A percentile compares a stretch with the other conserved stretches of the same genome.
These are phyloP conservation scores for Odontamblyopus rebecca DNA, from an alignment of 2,797 vertebrate species.

Conservation along the genomic window DNA sequence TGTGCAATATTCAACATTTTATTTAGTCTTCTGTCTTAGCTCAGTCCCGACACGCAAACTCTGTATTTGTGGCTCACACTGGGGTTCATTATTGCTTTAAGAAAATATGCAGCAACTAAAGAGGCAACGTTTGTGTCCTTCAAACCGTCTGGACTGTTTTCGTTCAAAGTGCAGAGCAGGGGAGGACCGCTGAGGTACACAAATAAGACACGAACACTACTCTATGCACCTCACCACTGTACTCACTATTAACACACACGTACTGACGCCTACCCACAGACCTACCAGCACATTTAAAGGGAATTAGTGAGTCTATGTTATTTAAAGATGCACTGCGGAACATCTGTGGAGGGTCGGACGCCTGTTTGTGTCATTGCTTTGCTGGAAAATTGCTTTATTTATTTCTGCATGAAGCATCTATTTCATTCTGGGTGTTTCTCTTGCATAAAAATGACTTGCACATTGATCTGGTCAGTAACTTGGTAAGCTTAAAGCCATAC, in stretches of 20 bases:
- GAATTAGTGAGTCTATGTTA: slow-evolving; percentile 29
- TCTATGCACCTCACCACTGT: slow-evolving; percentile 31
- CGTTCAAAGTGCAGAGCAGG: slow-evolving; percentile 46
- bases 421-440: too few species aligned
- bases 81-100: slow-evolving; percentile 65
- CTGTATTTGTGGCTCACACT: slow-evolving; percentile 7
- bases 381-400: too few species aligned
- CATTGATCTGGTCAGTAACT: too few species aligned
- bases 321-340: background rate
- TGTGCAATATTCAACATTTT: background rate
- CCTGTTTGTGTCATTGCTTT: too few species aligned
- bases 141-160: background rate
- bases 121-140: background rate
- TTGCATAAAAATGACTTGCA: too few species aligned
- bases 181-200: slow-evolving; percentile 46
- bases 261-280: slow-evolving; percentile 29
- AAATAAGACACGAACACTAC: slow-evolving; percentile 46
- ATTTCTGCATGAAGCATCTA: too few species aligned
- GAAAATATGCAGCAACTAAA: slow-evolving; percentile 25
- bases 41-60: too few species aligned
- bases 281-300: slow-evolving; percentile 24
- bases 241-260: slow-evolving; percentile 20
- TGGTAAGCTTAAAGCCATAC: too few species aligned
- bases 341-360: too few species aligned
- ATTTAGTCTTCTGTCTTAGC: background rate